Evolutionary conservation across 2,797 vertebrate genomes (phyloP).

Genomic region (Gallinago solitaria): DNA sequence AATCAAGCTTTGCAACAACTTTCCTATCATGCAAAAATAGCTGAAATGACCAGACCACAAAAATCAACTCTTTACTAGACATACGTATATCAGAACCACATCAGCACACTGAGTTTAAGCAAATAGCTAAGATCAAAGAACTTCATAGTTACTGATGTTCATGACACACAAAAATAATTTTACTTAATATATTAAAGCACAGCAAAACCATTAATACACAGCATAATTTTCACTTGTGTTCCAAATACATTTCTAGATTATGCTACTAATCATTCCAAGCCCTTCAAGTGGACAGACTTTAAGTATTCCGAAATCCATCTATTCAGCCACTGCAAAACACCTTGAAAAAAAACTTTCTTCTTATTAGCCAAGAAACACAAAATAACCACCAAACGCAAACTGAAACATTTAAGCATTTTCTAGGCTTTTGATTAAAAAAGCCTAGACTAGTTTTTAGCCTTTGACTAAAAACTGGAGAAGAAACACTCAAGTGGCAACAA

Average conservation of each 20-base stretch:
- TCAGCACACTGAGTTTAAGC: background rate
- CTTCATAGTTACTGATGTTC: background rate
- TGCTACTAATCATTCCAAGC: background rate
- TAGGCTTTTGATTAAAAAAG: background rate
- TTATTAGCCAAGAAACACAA: background rate
- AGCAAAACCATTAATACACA: background rate
- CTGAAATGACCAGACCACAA: background rate
- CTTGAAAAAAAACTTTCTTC: background rate
- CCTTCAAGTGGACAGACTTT: background rate
- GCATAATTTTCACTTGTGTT: background rate
- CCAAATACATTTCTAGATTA: background rate
- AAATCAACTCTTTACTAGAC: background rate
- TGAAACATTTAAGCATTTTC: background rate
- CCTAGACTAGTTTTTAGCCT: no score
- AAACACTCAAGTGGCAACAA: background rate
- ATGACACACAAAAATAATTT: background rate
- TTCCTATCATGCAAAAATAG: background rate
- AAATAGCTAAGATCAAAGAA: background rate
- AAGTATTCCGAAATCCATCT: background rate
- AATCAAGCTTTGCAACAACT: background rate
- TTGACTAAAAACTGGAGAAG: background rate
- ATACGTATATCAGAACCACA: background rate
- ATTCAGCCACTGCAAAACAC: background rate
- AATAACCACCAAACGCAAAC: background rate
- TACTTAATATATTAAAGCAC: background rate